Percentiles rank a stretch among this genome's conserved stretches.
Conservation (phyloP, 2,888 invertebrate species). For the Eupithecia dodoneata region DNA sequence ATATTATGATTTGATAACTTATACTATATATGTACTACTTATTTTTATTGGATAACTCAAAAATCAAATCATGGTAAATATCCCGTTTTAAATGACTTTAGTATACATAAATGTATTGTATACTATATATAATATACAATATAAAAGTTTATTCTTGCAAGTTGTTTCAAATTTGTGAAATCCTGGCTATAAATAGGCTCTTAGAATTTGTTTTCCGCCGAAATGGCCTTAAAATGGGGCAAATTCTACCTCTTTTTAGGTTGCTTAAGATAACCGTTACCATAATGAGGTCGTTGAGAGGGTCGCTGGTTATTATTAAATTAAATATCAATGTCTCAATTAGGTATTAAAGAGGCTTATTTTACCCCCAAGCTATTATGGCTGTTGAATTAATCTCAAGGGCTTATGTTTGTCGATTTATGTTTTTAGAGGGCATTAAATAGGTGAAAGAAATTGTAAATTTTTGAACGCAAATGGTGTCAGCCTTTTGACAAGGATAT, state of each 20-base stretch:
- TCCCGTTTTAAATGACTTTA: too few species aligned
- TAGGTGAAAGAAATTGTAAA: neutral
- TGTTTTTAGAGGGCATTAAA: neutral
- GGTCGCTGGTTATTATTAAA: conserved; percentile 29
- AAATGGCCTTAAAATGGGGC: neutral
- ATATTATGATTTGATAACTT: too few species aligned
- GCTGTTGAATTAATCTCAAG: conserved; percentile 6
- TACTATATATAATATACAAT: too few species aligned
- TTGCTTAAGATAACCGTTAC: conserved; percentile 10
- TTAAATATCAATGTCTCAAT: conserved; percentile 38
- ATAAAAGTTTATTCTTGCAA: neutral
- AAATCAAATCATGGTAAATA: too few species aligned
- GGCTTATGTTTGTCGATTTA: conserved; percentile 9
- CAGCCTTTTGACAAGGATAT: neutral
- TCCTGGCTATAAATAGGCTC: neutral
- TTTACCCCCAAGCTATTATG: conserved; percentile 16
- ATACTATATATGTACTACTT: too few species aligned
- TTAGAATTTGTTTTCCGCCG: neutral
- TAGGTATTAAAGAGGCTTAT: conserved; percentile 29
- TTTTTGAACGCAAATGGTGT: neutral
- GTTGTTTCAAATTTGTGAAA: neutral
- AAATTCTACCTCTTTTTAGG: conserved; percentile 11
- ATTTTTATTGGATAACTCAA: too few species aligned
- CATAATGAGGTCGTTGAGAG: conserved; percentile 30
- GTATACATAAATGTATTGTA: too few species aligned